Evolutionary conservation across 30 jellyfish, hydroid and myxozoan species (phyloP), one percentile per base, ranked within the genome.

Genomic region (Aurelia aurita complex sp. Pacific): DNA sequence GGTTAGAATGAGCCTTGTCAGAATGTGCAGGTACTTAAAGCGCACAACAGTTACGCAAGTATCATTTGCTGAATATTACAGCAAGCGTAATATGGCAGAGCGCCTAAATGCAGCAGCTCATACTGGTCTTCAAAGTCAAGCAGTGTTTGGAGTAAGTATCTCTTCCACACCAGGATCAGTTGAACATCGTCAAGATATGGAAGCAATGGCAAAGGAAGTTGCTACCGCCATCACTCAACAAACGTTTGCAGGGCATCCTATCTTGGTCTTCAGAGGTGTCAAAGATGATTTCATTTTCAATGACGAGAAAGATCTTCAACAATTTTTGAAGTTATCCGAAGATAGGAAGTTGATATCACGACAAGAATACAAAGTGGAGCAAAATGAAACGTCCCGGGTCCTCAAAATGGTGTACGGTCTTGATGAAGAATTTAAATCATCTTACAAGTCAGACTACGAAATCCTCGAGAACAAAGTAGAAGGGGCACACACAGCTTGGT

Each of bases 41-140:
- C 59, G 53, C 59, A 40, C 53, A 32, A 68, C 59, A 17, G 78
- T 68, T 34, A 40, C 78, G 59, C 78, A 68, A 68, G 59, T 68
- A 34, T 68, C 78, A 32, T 68, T 68, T 68, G 78, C 78, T 68
- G 78, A 68, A 68, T 68, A 68, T 68, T 40, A 68, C 64, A 68
- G 78, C 36, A 68, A 68, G 36, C 78, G 78, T 32, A 68, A 68
- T 40, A 32, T 68, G 23, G 78, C 59, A 17, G 78, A 68, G 17
- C 78, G 78, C 51, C 59, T 68, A 32, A 34, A 68, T 68, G 78
- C 78, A 34, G 59, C 53, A 33, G 78, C 53, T 9, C 53, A 19
- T 10, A 40, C 53, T 68, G 53, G 78, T 2, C 29, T 68, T 32
- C 78, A 68, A 40, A 68, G 78, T 9, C 78, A 68, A 32, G 78